Evolutionary conservation across 2,797 vertebrate species (phyloP).

Genomic region (Ispidina lecontei): DNA sequence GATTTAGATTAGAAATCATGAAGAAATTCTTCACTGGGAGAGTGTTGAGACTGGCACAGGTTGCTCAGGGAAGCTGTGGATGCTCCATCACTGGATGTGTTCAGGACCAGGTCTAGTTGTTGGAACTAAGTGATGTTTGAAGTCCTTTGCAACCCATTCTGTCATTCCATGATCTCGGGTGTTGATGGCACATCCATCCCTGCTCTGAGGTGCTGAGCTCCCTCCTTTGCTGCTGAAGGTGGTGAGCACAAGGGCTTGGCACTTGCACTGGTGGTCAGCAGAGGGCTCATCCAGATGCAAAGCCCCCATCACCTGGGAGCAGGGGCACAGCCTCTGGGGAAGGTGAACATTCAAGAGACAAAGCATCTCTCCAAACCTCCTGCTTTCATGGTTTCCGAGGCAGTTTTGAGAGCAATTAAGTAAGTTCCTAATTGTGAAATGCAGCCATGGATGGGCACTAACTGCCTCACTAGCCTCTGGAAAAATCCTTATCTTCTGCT

Average conservation of each 20-base stretch:
- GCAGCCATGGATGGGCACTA: background rate
- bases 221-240: background rate
- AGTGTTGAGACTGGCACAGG: background rate
- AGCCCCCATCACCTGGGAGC: background rate
- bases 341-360: background rate
- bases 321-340: background rate
- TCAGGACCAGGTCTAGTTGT: background rate
- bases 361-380: background rate
- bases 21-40: background rate
- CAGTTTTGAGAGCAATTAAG: background rate
- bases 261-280: background rate
- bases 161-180: background rate
- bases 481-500: background rate
- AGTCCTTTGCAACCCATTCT: background rate
- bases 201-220: background rate
- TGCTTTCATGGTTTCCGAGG: background rate
- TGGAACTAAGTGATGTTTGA: background rate
- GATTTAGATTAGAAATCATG: background rate
- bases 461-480: background rate
- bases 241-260: background rate
- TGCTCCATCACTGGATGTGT: background rate
- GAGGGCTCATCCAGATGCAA: background rate
- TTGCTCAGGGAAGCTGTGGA: background rate
- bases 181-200: accelerated
- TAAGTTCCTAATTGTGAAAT: conserved; percentile 2